Evolutionary conservation across 2,888 invertebrate species (phyloP), one percentile per base, ranked within the genome.

Genomic region (Nymphalis polychloros): DNA sequence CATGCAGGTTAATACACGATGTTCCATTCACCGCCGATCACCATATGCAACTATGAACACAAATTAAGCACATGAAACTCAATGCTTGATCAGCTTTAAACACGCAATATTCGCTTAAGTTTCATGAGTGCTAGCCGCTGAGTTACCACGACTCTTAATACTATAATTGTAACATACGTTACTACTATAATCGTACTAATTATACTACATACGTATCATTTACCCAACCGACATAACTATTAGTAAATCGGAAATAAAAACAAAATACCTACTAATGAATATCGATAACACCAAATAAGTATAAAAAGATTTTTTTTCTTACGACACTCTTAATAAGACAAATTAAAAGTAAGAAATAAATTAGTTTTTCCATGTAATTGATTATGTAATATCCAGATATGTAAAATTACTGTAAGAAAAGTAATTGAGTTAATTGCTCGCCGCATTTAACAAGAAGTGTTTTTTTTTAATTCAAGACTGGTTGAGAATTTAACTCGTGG

Each of bases 231-330:
- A 70, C 67, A 67, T 61, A 66, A 60, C 57, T 64, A n/a, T 59
- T 64, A 59, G 61, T 48, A 66, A 64, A 62, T 67, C 66, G 66
- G 60, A 61, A 61, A 66, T 46, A 59, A 52, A 41, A 19, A 61
- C 52, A 67, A 64, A 70, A 70, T 64, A 67, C 57, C 41, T 57
- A 20, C 67, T 70, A 70, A 70, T 67, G 63, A 70, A 59, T 53
- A 64, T 62, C 55, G 35, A 48, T 13, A 16, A 35, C 16, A 31
- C 70, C 67, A 48, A 60, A 67, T 64, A 57, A 47, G 67, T 17
- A 48, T 17, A 49, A n/a, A 16, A 8, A 46, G 48, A 31, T 48
- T 65, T 61, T 23, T 10, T 59, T 16, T 7, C n/a, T 47, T 31
- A 52, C 46, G n/a, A 20, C 20, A 53, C 41, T 60, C 13, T 46